Base-by-base conservation (phyloP, 1,140 invertebrate genomes). In the Apis mellifera region DNA sequence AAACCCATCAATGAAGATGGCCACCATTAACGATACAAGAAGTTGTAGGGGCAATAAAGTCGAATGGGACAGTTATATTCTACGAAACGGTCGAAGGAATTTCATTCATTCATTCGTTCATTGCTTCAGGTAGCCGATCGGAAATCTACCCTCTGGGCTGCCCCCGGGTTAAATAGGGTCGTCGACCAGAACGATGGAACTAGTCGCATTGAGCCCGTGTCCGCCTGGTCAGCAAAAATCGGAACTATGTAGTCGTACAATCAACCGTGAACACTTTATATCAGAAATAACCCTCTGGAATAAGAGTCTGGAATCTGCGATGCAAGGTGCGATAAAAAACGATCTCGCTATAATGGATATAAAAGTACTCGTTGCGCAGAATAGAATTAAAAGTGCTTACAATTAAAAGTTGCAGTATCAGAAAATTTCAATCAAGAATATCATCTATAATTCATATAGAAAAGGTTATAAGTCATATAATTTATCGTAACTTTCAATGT, bases 91-190 rank as follows among this genome's bases (percentile, higher is more conserved):
- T 65, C 79, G 65, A 70, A 86, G 78, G 86, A 85, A 89, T 86
- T 89, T 65, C 87, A 89, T 86, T 90, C 87, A 89, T 86, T 90
- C 85, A 82, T 83, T 88, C 85, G 79, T 89, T 83, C 75, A 85
- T 90, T 90, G 77, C 50, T 42, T 79, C 82, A 85, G 78, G 77
- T 86, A 85, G 84, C 78, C 65, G 79, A 84, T 89, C 84, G 85
- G 89, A 87, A 90, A 90, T 87, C 82, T 83, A 89, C 82, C 79
- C 66, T 84, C 74, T 60, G 64, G 64, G 62, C 62, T 72, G 85
- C 64, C 86, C 82, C 60, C 77, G 52, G 85, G 78, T 84, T 74
- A 78, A 78, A 84, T 68, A 70, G 69, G 86, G 85, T 87, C 85
- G 82, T 87, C 85, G 85, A 87, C 85, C 86, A 86, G 72, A 86